Percentiles rank a stretch among this genome's conserved stretches.
Evolutionary conservation across 2,797 vertebrate genomes (phyloP).

Genomic region (Balearica regulorum): DNA sequence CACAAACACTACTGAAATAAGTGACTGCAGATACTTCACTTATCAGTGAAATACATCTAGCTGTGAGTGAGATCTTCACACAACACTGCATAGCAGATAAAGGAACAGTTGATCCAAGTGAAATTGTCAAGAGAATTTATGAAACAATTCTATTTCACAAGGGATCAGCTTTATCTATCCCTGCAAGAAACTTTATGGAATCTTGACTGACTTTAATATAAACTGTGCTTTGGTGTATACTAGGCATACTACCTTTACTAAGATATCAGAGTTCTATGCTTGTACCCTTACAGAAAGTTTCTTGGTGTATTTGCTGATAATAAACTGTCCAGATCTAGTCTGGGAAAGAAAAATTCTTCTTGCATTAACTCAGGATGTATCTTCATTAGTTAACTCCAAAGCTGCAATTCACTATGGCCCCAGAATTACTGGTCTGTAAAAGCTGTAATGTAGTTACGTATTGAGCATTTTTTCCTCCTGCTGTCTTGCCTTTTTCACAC

Average conservation of each 20-base stretch:
- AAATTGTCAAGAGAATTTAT: neutral
- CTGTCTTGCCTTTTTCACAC: neutral
- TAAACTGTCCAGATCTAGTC: neutral
- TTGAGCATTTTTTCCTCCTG: neutral
- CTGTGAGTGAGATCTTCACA: neutral
- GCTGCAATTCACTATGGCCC: neutral
- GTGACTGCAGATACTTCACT: neutral
- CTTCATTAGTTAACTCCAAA: neutral
- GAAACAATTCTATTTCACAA: neutral
- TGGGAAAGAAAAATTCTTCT: neutral
- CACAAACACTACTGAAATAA: neutral
- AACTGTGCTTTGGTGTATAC: neutral
- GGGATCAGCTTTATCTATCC: neutral
- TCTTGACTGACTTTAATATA: neutral
- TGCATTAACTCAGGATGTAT: neutral
- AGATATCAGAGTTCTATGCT: neutral
- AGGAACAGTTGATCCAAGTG: neutral
- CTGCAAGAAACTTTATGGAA: neutral
- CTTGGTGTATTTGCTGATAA: neutral
- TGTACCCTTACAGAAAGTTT: neutral
- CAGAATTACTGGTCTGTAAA: neutral
- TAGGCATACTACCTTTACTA: neutral
- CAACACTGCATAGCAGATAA: neutral
- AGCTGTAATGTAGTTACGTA: neutral
- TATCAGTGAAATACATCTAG: neutral